phyloP scores from a whole-genome alignment of 2,888 invertebrate genomes.

The Callinectes sapidus region DNA sequence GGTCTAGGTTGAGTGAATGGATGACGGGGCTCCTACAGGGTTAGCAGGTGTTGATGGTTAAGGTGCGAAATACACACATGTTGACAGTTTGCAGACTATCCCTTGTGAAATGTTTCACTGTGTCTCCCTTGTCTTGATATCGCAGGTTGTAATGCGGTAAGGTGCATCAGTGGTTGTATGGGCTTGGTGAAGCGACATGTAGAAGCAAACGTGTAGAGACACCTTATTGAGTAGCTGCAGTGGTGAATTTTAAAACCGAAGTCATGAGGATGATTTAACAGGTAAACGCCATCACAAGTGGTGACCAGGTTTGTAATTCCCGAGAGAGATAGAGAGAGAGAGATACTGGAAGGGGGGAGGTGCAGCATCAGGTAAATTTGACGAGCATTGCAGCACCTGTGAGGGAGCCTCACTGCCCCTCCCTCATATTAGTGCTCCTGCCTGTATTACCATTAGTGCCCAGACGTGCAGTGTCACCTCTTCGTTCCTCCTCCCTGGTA shows the following conservation, averaged over 20 bases:
- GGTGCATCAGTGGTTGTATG: background rate
- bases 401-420: background rate
- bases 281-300: background rate
- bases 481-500: background rate
- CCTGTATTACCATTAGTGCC: background rate
- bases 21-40: background rate
- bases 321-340: background rate
- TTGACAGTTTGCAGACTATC: background rate
- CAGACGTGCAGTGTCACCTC: background rate
- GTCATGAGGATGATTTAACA: background rate
- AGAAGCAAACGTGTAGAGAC: background rate
- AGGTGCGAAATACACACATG: background rate
- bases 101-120: background rate
- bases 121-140: background rate
- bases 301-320: background rate
- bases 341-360: background rate
- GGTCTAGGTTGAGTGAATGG: background rate
- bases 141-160: background rate
- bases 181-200: background rate
- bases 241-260: background rate
- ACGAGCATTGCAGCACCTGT: background rate
- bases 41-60: background rate
- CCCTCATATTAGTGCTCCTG: background rate
- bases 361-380: background rate
- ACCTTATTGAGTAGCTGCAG: background rate